Percentiles rank a stretch among this genome's conserved stretches.
Conservation (phyloP, 2,888 invertebrate genomes). For the Tryphoninae sp. region DNA sequence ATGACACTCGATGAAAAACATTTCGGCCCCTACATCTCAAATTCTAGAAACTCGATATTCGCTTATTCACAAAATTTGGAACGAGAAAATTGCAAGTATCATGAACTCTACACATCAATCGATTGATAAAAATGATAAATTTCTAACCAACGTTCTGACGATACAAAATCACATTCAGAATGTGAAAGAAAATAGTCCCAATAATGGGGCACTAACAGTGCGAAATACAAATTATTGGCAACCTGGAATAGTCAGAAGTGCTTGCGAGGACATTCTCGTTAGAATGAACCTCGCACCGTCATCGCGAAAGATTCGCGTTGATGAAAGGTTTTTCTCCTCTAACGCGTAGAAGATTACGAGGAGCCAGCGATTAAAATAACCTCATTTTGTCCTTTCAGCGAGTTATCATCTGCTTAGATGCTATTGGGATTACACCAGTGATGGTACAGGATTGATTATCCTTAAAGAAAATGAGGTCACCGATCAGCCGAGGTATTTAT, state of each 20-base stretch:
- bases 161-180: conserved; percentile 32
- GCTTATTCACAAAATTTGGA: not conserved
- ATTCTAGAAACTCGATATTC: conserved; percentile 29
- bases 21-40: conserved; percentile 51
- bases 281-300: conserved; percentile 65
- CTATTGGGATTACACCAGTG: not conserved
- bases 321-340: conserved; percentile 58
- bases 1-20: conserved; percentile 17
- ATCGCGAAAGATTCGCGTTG: conserved; percentile 59
- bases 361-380: not conserved
- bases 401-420: conserved; percentile 57
- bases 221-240: conserved; percentile 58
- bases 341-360: conserved; percentile 32
- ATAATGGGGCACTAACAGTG: conserved; percentile 47
- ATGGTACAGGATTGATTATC: not conserved
- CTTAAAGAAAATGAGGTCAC: not conserved
- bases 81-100: conserved; percentile 34
- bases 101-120: conserved; percentile 27
- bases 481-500: not conserved
- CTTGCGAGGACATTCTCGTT: conserved; percentile 66
- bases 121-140: conserved; percentile 61
- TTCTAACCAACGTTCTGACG: conserved; percentile 64
- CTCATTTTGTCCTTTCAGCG: conserved; percentile 49
- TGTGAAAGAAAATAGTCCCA: conserved; percentile 35
- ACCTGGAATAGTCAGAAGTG: conserved; percentile 63